phyloP scores from a whole-genome alignment of 2,113 vertebrate species.

The Alaudala cheleensis region DNA sequence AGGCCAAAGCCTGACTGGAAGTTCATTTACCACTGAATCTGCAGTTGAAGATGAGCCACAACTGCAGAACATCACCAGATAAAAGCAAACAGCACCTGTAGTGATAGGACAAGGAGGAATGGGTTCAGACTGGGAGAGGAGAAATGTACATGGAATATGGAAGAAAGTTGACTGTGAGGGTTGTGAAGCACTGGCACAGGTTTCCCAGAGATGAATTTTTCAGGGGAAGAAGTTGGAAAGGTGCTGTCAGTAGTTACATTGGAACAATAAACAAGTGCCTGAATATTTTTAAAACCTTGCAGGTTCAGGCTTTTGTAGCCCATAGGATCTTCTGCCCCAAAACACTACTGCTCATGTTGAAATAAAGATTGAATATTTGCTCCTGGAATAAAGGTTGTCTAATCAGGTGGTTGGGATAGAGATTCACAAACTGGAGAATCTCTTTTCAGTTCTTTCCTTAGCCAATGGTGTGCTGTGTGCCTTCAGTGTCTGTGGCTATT shows the following conservation, averaged over 20 bases:
- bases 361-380: background rate
- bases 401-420: background rate
- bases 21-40: too few species aligned
- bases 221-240: background rate
- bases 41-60: too few species aligned
- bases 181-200: too few species aligned
- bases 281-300: background rate
- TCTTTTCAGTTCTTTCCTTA: background rate
- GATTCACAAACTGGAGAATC: background rate
- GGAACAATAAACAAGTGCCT: background rate
- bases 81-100: too few species aligned
- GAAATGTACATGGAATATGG: too few species aligned
- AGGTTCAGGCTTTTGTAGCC: background rate
- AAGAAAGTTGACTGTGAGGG: too few species aligned
- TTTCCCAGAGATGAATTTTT: background rate
- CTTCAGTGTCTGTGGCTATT: background rate
- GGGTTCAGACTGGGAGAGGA: too few species aligned
- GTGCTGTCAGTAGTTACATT: background rate
- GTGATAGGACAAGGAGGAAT: too few species aligned
- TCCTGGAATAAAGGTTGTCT: background rate
- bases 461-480: background rate
- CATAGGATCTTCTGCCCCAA: background rate
- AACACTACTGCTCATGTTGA: background rate
- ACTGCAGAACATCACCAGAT: too few species aligned
- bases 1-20: too few species aligned